Percentiles rank a stretch among this genome's conserved stretches.
These are phyloP conservation scores for Taeniopygia guttata DNA, from an alignment of 2,797 vertebrate species.

Conservation along the genomic window DNA sequence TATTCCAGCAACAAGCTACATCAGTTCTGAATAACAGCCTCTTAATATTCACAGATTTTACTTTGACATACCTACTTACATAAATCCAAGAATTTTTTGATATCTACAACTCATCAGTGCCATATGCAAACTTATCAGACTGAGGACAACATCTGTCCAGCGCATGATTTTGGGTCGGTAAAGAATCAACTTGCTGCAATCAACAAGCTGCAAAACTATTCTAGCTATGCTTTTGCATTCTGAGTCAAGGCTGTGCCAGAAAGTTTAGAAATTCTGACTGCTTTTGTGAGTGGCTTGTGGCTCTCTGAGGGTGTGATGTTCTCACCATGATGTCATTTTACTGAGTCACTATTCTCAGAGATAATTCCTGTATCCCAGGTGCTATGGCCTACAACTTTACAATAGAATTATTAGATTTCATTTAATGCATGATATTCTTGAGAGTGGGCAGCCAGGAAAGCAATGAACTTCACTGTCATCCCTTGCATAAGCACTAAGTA, in stretches of 20 bases:
- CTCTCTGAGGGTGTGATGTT: neutral
- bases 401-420: neutral
- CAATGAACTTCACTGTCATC: neutral
- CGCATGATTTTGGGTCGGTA: constrained; percentile 14
- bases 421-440: neutral
- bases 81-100: constrained; percentile 28
- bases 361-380: neutral
- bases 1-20: neutral
- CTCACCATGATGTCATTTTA: neutral
- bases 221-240: constrained; percentile 13
- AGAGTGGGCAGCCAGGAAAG: neutral
- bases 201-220: constrained; percentile 12
- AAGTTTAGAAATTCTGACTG: neutral
- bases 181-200: constrained; percentile 19
- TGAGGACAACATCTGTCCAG: constrained; percentile 34
- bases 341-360: neutral
- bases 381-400: neutral
- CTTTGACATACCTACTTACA: neutral
- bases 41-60: neutral
- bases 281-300: neutral
- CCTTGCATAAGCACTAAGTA: neutral
- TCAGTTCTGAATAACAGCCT: neutral
- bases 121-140: constrained; percentile 19
- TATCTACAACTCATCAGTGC: constrained; percentile 33
- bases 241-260: neutral